A percentile compares a stretch with the other conserved stretches of the same genome.
phyloP scores from a whole-genome alignment of 2,888 invertebrate species.

The Choreutis nemorana region DNA sequence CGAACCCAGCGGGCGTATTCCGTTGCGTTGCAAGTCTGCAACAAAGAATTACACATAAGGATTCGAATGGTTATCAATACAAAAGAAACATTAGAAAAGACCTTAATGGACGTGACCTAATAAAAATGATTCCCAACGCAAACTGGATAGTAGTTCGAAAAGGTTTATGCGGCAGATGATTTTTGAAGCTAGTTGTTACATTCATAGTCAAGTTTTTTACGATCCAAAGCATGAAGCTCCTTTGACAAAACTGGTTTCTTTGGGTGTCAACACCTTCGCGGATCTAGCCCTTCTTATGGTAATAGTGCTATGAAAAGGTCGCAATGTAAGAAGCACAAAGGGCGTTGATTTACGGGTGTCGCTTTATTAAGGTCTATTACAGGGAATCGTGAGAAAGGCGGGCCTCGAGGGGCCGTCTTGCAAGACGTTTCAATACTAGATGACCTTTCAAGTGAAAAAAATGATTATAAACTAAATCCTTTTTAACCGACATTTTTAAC shows the following conservation, averaged over 20 bases:
- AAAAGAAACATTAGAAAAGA: no score
- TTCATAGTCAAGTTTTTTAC: no score
- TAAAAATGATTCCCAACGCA: no score
- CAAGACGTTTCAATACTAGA: slow-evolving; percentile 27
- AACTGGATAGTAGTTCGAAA: no score
- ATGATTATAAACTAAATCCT: slow-evolving; percentile 3
- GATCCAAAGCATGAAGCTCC: no score
- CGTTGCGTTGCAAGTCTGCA: slow-evolving; percentile 73
- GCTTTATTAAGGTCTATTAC: slow-evolving; percentile 52
- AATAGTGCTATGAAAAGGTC: slow-evolving; percentile 51
- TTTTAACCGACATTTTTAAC: no score
- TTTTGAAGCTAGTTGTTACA: neutral
- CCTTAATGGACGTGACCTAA: no score
- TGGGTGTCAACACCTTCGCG: slow-evolving; percentile 60
- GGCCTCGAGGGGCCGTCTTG: slow-evolving; percentile 36
- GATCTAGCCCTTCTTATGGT: slow-evolving; percentile 56
- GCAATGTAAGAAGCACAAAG: slow-evolving; percentile 44
- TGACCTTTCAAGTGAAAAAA: slow-evolving; percentile 11
- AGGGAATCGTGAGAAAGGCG: slow-evolving; percentile 56
- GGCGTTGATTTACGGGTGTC: slow-evolving; percentile 55
- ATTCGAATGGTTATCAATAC: no score
- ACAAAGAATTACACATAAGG: slow-evolving; percentile 37
- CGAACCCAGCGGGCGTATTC: slow-evolving; percentile 79
- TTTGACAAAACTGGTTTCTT: slow-evolving; percentile 49
- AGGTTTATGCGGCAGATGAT: no score